Evolutionary conservation across 2,888 invertebrate genomes (phyloP).

Genomic region (Drosophila pseudotalamancana): DNA sequence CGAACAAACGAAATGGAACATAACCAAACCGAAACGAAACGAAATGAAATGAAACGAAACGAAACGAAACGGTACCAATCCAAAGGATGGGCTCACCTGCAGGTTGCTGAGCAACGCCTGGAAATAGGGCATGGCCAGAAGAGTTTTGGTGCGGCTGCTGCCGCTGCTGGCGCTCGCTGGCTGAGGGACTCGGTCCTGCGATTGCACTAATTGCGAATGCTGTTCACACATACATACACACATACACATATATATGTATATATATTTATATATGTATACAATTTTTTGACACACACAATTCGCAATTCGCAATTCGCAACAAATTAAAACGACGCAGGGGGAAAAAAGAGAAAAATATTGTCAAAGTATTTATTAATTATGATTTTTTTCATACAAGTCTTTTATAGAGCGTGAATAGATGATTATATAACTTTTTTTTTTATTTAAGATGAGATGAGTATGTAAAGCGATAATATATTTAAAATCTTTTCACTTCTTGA

Average conservation of each 20-base stretch:
- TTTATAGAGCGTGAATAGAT: slow-evolving; percentile 1
- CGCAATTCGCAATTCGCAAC: slow-evolving; percentile 18
- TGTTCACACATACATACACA: slow-evolving; percentile 26
- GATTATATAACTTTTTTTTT: background rate
- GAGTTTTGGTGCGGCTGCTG: slow-evolving; percentile 83
- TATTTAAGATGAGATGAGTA: background rate
- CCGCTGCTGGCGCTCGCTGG: slow-evolving; percentile 83
- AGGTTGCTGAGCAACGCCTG: slow-evolving; percentile 88
- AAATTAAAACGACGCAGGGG: slow-evolving; percentile 3
- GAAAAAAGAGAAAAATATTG: slow-evolving; percentile 47
- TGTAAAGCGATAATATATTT: too few relatives aligned
- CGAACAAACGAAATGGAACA: slow-evolving; percentile 22
- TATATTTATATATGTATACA: background rate
- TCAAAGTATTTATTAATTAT: slow-evolving; percentile 56
- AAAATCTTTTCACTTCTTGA: too few relatives aligned
- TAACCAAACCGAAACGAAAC: slow-evolving; percentile 5
- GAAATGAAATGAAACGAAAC: slow-evolving; percentile 13
- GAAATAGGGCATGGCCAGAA: slow-evolving; percentile 87
- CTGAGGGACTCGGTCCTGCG: slow-evolving; percentile 83
- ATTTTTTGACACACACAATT: slow-evolving; percentile 11
- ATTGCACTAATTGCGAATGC: slow-evolving; percentile 83
- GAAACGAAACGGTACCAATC: slow-evolving; percentile 24
- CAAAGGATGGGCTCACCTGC: slow-evolving; percentile 86
- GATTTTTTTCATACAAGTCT: slow-evolving; percentile 40
- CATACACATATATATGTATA: background rate